Percentiles rank a stretch among this genome's conserved stretches.
Evolutionary conservation across 2,113 vertebrate species (phyloP).

Genomic region (Ranitomeya variabilis): DNA sequence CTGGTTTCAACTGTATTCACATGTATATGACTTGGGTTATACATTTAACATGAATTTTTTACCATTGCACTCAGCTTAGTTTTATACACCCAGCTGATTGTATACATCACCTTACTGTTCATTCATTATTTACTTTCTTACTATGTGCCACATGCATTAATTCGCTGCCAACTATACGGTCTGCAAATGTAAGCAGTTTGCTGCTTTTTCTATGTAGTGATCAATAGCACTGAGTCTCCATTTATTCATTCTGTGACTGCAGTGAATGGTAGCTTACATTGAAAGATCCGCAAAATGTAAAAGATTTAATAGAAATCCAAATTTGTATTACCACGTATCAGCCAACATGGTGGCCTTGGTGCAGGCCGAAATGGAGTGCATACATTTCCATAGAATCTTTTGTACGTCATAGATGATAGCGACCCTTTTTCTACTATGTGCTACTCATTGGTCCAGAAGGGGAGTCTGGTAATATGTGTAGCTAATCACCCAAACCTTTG

Average conservation of each 20-base stretch:
- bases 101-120: neutral
- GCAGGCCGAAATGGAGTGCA: too few species aligned
- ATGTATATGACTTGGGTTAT: neutral
- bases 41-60: too few species aligned
- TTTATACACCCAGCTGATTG: neutral
- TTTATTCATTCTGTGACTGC: neutral
- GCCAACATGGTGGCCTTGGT: too few species aligned
- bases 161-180: neutral
- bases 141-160: neutral
- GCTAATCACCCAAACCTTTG: too few species aligned
- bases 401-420: too few species aligned
- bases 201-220: neutral
- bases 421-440: too few species aligned
- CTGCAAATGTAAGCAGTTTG: conserved; percentile 21
- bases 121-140: neutral
- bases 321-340: too few species aligned
- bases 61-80: neutral
- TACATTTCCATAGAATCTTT: too few species aligned
- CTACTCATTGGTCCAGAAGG: too few species aligned
- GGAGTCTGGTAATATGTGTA: too few species aligned
- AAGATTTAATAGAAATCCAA: too few species aligned
- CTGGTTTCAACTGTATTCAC: too few species aligned
- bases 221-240: neutral
- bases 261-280: neutral
- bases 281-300: neutral